These are phyloP conservation scores for Craterocephalus amniculus DNA, from an alignment of 2,797 vertebrate species.

Conservation along the genomic window DNA sequence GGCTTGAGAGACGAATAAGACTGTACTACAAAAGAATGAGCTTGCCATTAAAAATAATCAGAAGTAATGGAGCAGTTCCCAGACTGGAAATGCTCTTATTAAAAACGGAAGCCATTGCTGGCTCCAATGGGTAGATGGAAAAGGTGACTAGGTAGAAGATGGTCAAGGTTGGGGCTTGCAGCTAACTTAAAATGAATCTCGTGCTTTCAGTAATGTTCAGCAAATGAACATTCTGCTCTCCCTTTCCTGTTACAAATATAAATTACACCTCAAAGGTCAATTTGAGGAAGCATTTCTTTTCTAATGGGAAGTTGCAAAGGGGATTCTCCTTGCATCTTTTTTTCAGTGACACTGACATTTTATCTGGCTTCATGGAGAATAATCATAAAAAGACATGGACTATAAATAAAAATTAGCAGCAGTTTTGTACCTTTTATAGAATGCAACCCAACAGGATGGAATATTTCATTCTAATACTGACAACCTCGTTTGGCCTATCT, in stretches of 20 bases:
- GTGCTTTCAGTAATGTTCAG: conserved; percentile 18
- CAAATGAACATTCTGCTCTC: conserved; percentile 23
- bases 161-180: background rate
- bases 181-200: conserved; percentile 28
- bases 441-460: conserved; percentile 40
- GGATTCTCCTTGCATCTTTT: conserved; percentile 14
- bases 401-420: conserved; percentile 35
- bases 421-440: conserved; percentile 23
- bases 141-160: conserved; percentile 19
- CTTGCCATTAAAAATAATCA: conserved; percentile 70
- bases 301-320: conserved; percentile 33
- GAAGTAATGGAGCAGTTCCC: conserved; percentile 56
- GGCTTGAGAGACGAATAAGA: conserved; percentile 70
- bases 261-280: conserved; percentile 61
- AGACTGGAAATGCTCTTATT: conserved; percentile 50
- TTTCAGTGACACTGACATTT: conserved; percentile 56
- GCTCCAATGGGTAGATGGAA: conserved; percentile 24
- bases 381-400: conserved; percentile 7
- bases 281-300: conserved; percentile 34
- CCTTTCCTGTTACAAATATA: conserved; percentile 27
- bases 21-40: conserved; percentile 54
- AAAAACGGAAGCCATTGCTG: conserved; percentile 42
- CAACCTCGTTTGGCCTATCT: conserved; percentile 41
- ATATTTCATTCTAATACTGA: conserved; percentile 34
- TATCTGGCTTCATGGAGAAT: conserved; percentile 2